Conservation (phyloP, 2,888 invertebrate genomes). For the Pseudanteris insignis region DNA sequence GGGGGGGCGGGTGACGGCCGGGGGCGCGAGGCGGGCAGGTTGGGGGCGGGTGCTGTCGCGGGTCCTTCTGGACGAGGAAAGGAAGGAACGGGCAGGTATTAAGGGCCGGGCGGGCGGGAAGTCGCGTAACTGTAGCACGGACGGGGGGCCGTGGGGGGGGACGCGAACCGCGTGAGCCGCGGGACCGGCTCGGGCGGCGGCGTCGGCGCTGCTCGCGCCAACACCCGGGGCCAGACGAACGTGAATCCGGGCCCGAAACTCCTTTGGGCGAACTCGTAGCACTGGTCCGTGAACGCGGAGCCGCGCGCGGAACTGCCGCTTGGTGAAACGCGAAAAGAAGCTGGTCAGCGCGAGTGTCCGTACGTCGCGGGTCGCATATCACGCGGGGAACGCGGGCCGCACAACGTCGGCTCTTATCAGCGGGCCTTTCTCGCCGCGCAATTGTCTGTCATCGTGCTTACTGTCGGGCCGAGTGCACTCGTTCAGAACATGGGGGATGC, state of each 20-base stretch:
- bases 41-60: no score
- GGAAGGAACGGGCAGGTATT: no score
- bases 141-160: no score
- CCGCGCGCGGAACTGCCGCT: no score
- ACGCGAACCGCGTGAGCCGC: slow-evolving; percentile 1
- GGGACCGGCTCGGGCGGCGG: background rate
- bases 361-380: slow-evolving; percentile 8
- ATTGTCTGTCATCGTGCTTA: slow-evolving; percentile 35
- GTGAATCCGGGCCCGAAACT: no score
- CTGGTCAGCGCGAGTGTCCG: slow-evolving; percentile 4
- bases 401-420: slow-evolving; percentile 18
- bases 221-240: no score
- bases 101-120: no score
- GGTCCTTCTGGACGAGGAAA: no score
- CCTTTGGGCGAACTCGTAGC: background rate
- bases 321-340: slow-evolving; percentile 9
- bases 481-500: slow-evolving; percentile 32
- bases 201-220: no score
- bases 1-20: no score
- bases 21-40: no score
- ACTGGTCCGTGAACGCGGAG: background rate
- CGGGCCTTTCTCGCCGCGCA: slow-evolving; percentile 11
- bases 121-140: no score
- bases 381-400: slow-evolving; percentile 4
- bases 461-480: slow-evolving; percentile 11